Conservation (phyloP, 1,140 invertebrate species). For the Anthonomus grandis region DNA sequence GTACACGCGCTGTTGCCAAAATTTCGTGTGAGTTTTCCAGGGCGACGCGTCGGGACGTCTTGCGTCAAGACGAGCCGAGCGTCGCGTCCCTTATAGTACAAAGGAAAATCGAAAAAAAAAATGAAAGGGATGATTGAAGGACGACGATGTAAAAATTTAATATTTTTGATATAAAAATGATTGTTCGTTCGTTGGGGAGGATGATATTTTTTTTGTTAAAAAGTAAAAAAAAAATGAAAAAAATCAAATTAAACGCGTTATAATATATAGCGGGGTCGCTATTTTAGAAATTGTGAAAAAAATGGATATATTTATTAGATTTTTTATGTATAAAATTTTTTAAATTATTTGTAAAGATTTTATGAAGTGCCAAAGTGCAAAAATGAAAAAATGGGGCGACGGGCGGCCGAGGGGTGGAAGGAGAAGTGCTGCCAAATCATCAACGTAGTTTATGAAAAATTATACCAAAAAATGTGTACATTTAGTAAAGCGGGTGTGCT, state of each 20-base stretch:
- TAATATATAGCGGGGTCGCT: constrained; percentile 44
- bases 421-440: no score
- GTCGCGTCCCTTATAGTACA: constrained; percentile 46
- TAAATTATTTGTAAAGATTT: constrained; percentile 52
- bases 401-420: no score
- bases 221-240: no score
- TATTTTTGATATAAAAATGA: constrained; percentile 52
- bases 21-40: background rate
- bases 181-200: constrained; percentile 52
- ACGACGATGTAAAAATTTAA: constrained; percentile 43
- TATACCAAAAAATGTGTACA: no score
- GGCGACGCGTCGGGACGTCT: constrained; percentile 36
- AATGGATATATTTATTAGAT: constrained; percentile 51
- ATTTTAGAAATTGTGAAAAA: constrained; percentile 49
- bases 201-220: constrained; percentile 52
- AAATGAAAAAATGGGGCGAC: no score
- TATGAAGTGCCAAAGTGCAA: constrained; percentile 51
- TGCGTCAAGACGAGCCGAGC: constrained; percentile 44
- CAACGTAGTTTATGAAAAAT: no score
- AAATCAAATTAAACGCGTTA: no score
- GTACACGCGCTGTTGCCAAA: background rate
- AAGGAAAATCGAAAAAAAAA: constrained; percentile 33
- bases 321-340: constrained; percentile 47
- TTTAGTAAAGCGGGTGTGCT: no score
- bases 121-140: constrained; percentile 42